These are phyloP conservation scores for Drosophila acutilabella DNA, from an alignment of 2,888 invertebrate species.

Conservation along the genomic window DNA sequence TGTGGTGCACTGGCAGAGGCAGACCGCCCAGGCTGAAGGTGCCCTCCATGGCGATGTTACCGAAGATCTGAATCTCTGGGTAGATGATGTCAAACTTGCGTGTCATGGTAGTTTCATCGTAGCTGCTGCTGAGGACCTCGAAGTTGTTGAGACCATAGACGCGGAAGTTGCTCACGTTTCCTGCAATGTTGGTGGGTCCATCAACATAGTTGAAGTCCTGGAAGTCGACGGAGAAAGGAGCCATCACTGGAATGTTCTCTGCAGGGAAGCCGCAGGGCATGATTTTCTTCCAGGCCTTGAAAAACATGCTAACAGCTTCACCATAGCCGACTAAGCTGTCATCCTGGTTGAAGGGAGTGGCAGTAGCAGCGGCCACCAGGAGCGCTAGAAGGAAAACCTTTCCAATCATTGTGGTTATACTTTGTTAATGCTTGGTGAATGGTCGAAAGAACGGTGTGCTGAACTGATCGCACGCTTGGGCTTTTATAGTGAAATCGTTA, in stretches of 20 bases:
- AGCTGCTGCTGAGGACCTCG: constrained; percentile 51
- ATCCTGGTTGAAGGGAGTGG: constrained; percentile 27
- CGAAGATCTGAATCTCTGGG: constrained; percentile 65
- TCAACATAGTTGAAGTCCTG: constrained; percentile 25
- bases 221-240: constrained; percentile 53
- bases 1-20: constrained; percentile 41
- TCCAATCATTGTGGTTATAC: constrained; percentile 17
- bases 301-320: constrained; percentile 52
- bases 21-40: constrained; percentile 45
- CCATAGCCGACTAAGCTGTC: constrained; percentile 40
- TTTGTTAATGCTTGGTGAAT: neutral
- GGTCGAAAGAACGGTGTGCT: constrained; percentile 21
- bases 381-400: constrained; percentile 39
- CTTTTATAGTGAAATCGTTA: constrained; percentile 19
- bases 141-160: constrained; percentile 66
- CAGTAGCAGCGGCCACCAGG: constrained; percentile 33
- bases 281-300: constrained; percentile 56
- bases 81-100: constrained; percentile 64
- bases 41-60: constrained; percentile 56
- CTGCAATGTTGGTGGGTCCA: constrained; percentile 46
- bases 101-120: constrained; percentile 46
- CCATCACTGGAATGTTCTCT: constrained; percentile 63
- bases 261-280: constrained; percentile 74
- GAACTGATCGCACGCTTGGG: neutral
- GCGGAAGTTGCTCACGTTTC: constrained; percentile 65